Evolutionary conservation across 2,888 invertebrate genomes (phyloP), one percentile per base, ranked within the genome.

Genomic region (Ornithoptera alexandrae): DNA sequence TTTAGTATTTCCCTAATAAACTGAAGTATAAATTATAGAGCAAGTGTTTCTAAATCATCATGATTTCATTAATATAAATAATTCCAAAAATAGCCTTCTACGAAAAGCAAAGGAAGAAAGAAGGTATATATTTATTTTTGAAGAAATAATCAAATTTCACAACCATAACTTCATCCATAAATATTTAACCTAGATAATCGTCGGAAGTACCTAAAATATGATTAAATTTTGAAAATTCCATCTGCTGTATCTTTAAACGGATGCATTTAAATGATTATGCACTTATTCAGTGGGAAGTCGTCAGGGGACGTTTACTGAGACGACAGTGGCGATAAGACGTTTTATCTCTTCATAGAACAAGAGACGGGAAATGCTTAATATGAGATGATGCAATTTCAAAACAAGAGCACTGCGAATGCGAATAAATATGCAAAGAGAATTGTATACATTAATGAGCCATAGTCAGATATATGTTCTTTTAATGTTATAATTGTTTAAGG

Each of bases 241-340:
- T 50, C 18, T 42, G 59, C 62, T 24, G 66, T 71, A 53, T 70
- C 70, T 73, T 77, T 77, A 76, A 68, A 68, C 68, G 69, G 74
- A 71, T 74, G 74, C 74, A 76, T 80, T 82, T 75, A 77, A 78
- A 79, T 77, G 74, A 74, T 73, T 69, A 70, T 72, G 67, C 75
- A 76, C 76, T 79, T 63, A 30, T 63, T 12, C 17, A 5, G 42
- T 76, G 74, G 65, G 58, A 17, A 56, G 30, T 71, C 74, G 73
- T 68, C 65, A 62, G 73, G 76, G 73, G 67, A 67, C 72, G 70
- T 74, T 78, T 75, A 72, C 69, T 71, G 74, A 78, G 76, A 76
- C 75, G 70, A 78, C 74, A 70, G 71, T 75, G 71, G 73, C 68
- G 75, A 75, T 72, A 76, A 78, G 78, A 76, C 78, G 73, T 79